Evolutionary conservation across 2,888 invertebrate genomes (phyloP), one percentile per base, ranked within the genome.

Genomic region (Drosophila merina): DNA sequence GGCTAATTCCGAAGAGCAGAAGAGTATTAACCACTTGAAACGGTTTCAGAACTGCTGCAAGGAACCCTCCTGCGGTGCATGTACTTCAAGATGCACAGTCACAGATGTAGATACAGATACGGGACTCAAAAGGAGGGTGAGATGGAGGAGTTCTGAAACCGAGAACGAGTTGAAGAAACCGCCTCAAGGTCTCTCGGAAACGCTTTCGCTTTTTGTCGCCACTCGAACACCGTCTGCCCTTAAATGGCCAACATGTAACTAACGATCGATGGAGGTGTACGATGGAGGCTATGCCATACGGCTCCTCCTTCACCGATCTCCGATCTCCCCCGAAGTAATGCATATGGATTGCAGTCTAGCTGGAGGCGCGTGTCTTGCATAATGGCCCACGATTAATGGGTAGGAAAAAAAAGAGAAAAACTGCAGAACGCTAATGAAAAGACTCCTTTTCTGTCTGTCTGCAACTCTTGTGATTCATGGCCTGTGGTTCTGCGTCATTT

Each of bases 301-400:
- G 25, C 66, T 54, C 67, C 54, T 42, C 20, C 14, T 42, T 1
- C 0, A 0, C 40, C 40, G 40, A 44, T 4, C 55, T 25, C 40
- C 40, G 40, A 44, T 4, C 55, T 25, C 20, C 31, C 64, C 50
- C 51, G 71, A 52, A 67, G 57, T 72, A 76, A 72, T 66, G 47
- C 73, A 80, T 83, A 83, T 81, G 77, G 76, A 80, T 79, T 81
- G 84, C 86, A 77, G 55, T 69, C 51, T 64, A 30, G 67, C 84
- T 73, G 75, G 62, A 72, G 85, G 87, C 82, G 88, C 88, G 82
- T 83, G 82, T 82, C 82, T 87, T 82, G 82, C 82, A 83, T 83
- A 83, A 83, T 82, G 82, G 57, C 63, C 50, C 52, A 54, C 88
- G 81, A 82, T 82, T 82, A 82, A 86, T 86, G 83, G 48, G 63